Base-by-base conservation (phyloP, 2,888 invertebrate genomes). In the Agriopis aurantiaria region DNA sequence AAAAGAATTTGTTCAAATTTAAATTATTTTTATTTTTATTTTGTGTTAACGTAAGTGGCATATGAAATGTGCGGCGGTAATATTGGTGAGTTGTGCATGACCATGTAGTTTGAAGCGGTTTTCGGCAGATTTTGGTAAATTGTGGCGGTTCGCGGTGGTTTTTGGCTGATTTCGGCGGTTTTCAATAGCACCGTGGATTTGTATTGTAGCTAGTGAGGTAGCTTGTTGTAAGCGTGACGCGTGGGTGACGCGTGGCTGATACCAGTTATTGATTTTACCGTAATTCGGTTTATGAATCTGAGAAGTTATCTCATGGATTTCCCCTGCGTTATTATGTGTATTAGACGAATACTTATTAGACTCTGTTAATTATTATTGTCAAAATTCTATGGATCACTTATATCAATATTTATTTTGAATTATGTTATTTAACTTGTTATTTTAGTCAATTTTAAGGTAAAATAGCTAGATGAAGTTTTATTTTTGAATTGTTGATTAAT, bases 1-100 rank as follows among this genome's bases (percentile, higher is more conserved):
- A 8, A 46, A 14, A 56, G 8, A 8, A 40, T n/a, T 40, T 52
- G 8, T 40, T 3, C 3, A 57, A 17, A 43, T 10, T 33, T 23
- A 17, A n/a, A n/a, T n/a, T n/a, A n/a, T n/a, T n/a, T n/a, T n/a
- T n/a, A n/a, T n/a, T 58, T 10, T 53, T n/a, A 41, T 61, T 65
- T 65, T 60, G 48, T 65, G 56, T n/a, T 11, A 56, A 5, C n/a
- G 17, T 69, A 59, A 64, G 68, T 68, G 68, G 14, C 33, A 17
- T 43, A n/a, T 41, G 49, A 49, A 65, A 51, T 33, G 46, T 62
- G 60, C 56, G n/a, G 59, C 55, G 51, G 49, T 40, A 56, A 51
- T 40, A 56, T 33, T 41, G 70, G 70, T 71, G 63, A 71, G 70
- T 71, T 59, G 51, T 66, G 63, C 59, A 67, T 70, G 66, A 45